Conservation (phyloP, 2,797 vertebrate species). For the Melopsittacus undulatus region DNA sequence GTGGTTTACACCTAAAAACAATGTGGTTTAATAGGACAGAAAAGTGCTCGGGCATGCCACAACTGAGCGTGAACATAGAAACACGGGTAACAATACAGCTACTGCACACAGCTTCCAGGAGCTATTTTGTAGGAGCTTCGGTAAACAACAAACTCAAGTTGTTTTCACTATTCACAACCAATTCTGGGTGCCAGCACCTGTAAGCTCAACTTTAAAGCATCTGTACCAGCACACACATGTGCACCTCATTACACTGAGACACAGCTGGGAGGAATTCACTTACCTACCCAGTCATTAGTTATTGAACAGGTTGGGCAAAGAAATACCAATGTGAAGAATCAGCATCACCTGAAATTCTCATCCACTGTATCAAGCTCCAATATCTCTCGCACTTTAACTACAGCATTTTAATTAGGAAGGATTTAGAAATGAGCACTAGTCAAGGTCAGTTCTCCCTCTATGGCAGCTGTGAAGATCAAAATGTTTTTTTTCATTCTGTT, state of each 20-base stretch:
- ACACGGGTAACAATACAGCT: neutral
- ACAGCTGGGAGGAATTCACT: neutral
- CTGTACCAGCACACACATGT: neutral
- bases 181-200: neutral
- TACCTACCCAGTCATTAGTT: neutral
- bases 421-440: neutral
- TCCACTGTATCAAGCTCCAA: neutral
- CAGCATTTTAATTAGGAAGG: neutral
- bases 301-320: neutral
- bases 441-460: neutral
- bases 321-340: neutral
- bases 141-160: neutral
- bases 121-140: neutral
- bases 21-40: neutral
- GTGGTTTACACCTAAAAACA: neutral
- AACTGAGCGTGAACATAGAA: fast-evolving
- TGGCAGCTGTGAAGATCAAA: neutral
- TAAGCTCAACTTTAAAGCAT: neutral
- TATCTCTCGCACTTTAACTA: neutral
- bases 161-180: neutral
- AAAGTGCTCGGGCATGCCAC: neutral
- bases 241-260: neutral
- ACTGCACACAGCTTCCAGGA: neutral
- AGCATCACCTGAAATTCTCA: neutral
- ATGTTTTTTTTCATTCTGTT: neutral